A percentile compares a stretch with the other conserved stretches of the same genome.
Conservation (phyloP, 2,113 vertebrate genomes). For the Mobula birostris region DNA sequence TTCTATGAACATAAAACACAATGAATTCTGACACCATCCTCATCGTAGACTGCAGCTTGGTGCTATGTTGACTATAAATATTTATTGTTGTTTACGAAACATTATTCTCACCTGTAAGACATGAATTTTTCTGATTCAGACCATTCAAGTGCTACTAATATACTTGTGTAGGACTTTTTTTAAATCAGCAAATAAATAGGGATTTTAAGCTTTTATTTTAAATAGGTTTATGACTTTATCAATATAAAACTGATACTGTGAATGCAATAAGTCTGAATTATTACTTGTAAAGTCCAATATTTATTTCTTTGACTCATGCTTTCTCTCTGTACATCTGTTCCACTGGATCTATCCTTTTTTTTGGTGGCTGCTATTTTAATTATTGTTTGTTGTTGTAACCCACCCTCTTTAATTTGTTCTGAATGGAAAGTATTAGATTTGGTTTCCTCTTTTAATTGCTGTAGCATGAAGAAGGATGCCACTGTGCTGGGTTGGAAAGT, state of each 20-base stretch:
- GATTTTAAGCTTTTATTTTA: not conserved
- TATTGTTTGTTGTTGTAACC: not conserved
- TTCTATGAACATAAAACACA: no score
- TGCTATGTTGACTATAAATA: no score
- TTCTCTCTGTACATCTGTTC: not conserved
- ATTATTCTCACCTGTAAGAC: not conserved
- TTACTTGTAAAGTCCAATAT: not conserved
- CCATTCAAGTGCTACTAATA: not conserved
- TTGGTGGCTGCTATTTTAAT: not conserved
- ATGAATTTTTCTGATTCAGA: not conserved
- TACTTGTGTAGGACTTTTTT: not conserved
- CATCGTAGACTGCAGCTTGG: no score
- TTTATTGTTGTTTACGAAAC: not conserved
- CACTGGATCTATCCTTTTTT: not conserved
- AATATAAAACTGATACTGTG: not conserved
- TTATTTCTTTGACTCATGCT: not conserved
- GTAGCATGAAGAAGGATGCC: not conserved
- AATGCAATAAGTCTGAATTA: no score
- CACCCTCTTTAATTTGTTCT: conserved; percentile 4
- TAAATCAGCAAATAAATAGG: not conserved
- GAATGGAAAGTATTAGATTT: not conserved
- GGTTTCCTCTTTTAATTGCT: not conserved
- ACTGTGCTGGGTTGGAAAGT: not conserved
- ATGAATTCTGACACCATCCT: no score
- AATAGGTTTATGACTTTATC: not conserved